These are phyloP conservation scores for Stegana nigrithorax DNA, from an alignment of 2,888 invertebrate genomes.

Conservation along the genomic window DNA sequence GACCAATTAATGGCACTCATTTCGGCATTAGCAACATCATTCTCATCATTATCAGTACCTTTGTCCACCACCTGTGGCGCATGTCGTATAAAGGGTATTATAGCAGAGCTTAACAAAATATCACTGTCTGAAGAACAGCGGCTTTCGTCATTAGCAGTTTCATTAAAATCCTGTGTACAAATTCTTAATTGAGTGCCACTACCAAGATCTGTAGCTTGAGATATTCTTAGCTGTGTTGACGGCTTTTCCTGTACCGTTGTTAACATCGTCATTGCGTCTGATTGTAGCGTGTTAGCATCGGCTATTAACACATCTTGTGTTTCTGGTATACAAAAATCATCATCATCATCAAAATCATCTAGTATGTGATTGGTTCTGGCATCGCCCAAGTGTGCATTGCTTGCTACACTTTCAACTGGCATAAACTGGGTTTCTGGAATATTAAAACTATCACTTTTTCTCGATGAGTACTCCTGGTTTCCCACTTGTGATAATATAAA, in stretches of 20 bases:
- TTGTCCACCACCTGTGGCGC: not conserved
- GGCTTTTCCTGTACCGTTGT: not conserved
- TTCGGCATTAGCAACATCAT: not conserved
- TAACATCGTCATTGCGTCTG: not conserved
- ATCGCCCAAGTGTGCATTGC: not conserved
- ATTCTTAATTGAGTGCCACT: not conserved
- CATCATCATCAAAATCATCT: not conserved
- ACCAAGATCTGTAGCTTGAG: not conserved
- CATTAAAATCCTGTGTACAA: slow-evolving; percentile 9
- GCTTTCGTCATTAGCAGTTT: not conserved
- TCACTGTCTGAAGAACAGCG: not conserved
- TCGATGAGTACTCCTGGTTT: no score
- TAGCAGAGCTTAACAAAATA: not conserved
- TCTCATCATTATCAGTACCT: not conserved
- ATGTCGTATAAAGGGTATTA: not conserved
- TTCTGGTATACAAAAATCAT: slow-evolving; percentile 8
- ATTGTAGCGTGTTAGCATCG: not conserved
- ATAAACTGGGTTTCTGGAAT: slow-evolving; percentile 1
- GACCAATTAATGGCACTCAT: not conserved
- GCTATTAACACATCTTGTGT: not conserved
- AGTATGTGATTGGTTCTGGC: not conserved
- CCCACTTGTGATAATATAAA: not conserved
- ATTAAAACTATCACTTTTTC: slow-evolving; percentile 1
- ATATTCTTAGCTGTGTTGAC: not conserved
- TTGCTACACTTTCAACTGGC: not conserved